These are phyloP conservation scores for Caenorhabditis briggsae DNA, from an alignment of 1,140 invertebrate genomes.

Conservation along the genomic window DNA sequence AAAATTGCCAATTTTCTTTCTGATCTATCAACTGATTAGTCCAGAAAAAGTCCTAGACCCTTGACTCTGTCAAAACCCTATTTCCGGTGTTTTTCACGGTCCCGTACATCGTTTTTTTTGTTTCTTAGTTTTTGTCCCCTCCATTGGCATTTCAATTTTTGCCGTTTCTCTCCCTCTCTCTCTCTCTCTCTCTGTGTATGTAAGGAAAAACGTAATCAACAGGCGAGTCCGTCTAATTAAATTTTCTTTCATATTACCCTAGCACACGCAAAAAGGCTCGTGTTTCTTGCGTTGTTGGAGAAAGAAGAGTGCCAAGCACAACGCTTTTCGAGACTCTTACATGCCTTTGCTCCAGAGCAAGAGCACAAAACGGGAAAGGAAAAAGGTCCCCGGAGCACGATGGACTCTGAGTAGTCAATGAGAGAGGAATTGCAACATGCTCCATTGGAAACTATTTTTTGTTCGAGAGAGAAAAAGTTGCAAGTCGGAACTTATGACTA, in stretches of 20 bases:
- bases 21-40: no score
- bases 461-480: no score
- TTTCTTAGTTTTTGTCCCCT: constrained; percentile 15
- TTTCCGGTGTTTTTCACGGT: no score
- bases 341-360: background rate
- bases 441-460: background rate
- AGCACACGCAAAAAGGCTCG: constrained; percentile 49
- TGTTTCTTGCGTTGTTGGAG: constrained; percentile 30
- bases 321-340: constrained; percentile 16
- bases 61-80: background rate
- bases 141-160: constrained; percentile 44
- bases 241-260: constrained; percentile 55
- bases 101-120: background rate
- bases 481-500: no score
- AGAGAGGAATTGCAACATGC: background rate
- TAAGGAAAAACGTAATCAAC: constrained; percentile 42
- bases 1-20: no score
- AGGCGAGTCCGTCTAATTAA: constrained; percentile 55
- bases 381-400: constrained; percentile 4
- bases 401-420: background rate
- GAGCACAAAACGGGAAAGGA: background rate
- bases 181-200: background rate
- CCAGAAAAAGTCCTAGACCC: background rate
- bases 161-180: background rate
- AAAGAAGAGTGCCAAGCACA: constrained; percentile 23